Evolutionary conservation across 2,888 invertebrate genomes (phyloP).

Genomic region (Eucriotettix oculatus): DNA sequence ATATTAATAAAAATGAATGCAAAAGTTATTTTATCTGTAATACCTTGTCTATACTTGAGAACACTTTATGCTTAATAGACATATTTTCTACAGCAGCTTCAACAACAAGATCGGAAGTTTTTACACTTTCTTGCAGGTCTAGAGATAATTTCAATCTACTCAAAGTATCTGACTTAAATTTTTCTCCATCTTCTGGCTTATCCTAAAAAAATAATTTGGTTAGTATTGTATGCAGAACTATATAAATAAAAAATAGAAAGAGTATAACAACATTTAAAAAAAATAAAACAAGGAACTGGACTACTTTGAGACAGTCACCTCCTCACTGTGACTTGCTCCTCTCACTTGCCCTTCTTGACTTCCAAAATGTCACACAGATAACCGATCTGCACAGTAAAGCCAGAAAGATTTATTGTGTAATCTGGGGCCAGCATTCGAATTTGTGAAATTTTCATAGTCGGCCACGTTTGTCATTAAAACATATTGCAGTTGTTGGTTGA

Average conservation of each 20-base stretch:
- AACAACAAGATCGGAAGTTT: conserved; percentile 56
- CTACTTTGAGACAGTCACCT: too few species aligned
- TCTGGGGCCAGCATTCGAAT: too few species aligned
- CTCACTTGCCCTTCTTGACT: too few species aligned
- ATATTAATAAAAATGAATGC: too few species aligned
- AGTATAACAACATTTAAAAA: not conserved
- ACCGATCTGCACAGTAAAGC: too few species aligned
- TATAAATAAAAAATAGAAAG: not conserved
- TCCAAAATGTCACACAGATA: too few species aligned
- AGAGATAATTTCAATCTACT: conserved; percentile 43
- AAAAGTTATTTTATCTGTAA: too few species aligned
- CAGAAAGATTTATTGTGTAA: too few species aligned
- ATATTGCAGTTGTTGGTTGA: too few species aligned
- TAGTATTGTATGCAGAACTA: not conserved
- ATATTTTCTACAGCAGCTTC: conserved; percentile 81
- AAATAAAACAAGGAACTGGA: not conserved
- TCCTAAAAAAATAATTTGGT: conserved; percentile 23
- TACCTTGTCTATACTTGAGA: conserved; percentile 50
- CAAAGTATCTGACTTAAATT: conserved; percentile 46
- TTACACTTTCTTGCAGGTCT: conserved; percentile 40
- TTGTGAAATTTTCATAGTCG: too few species aligned
- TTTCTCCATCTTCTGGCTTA: conserved; percentile 43
- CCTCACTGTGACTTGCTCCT: too few species aligned
- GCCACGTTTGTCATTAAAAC: too few species aligned
- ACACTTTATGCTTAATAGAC: conserved; percentile 57